Evolutionary conservation across 2,113 vertebrate species (phyloP).

Genomic region (Nannobrachium achirus): DNA sequence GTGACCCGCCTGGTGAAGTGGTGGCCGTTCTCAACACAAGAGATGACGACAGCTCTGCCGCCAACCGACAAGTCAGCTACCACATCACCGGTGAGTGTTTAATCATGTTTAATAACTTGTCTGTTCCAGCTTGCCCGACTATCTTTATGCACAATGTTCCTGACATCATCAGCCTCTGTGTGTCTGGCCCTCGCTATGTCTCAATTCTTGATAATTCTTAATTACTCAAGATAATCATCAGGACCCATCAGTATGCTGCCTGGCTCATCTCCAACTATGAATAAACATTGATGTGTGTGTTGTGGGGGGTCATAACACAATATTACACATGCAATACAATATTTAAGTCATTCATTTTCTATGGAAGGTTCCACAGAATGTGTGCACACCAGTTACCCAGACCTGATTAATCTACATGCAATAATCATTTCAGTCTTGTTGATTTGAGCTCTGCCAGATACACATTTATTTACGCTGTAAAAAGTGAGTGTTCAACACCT

Average conservation of each 20-base stretch:
- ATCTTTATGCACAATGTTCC: background rate
- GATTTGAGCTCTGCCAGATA: slow-evolving; percentile 25
- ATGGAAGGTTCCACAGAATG: background rate
- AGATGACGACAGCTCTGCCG: slow-evolving; percentile 90
- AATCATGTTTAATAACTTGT: background rate
- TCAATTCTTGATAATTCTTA: background rate
- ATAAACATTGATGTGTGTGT: slow-evolving; percentile 1
- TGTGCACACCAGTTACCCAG: background rate
- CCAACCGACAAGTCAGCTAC: slow-evolving; percentile 95
- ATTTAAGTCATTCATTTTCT: slow-evolving; percentile 42
- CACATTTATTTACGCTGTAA: slow-evolving; percentile 27
- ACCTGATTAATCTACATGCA: slow-evolving; percentile 36
- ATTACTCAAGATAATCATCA: background rate
- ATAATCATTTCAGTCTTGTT: slow-evolving; percentile 43
- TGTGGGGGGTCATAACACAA: slow-evolving; percentile 36
- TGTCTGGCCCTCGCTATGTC: background rate
- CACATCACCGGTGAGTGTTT: slow-evolving; percentile 92
- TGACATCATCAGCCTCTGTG: background rate
- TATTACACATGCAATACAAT: slow-evolving; percentile 40
- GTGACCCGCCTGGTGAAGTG: slow-evolving; percentile 92
- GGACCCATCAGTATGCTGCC: slow-evolving; percentile 4
- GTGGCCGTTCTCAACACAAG: slow-evolving; percentile 93
- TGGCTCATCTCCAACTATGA: slow-evolving; percentile 7
- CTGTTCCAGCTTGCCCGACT: too few relatives aligned
- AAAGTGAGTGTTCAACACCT: slow-evolving; percentile 10